phyloP scores from a whole-genome alignment of 2,113 vertebrate species.

The Odocoileus virginianus region DNA sequence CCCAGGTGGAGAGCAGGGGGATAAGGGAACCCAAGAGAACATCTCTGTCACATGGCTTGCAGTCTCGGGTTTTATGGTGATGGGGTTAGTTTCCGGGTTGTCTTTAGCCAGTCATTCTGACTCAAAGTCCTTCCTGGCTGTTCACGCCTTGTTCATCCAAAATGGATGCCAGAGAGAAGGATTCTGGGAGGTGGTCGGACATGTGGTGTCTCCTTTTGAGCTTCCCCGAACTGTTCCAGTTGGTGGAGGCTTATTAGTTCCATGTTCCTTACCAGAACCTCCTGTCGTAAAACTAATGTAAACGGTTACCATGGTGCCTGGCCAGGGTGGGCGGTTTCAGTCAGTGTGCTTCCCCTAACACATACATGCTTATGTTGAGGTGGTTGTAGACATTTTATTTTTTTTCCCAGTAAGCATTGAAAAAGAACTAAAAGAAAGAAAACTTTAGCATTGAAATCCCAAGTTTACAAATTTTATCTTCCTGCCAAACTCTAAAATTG shows the following conservation, averaged over 20 bases:
- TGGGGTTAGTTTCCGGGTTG: not conserved
- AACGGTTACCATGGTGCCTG: not conserved
- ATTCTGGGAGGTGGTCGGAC: not conserved
- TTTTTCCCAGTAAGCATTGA: not conserved
- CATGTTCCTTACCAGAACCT: not conserved
- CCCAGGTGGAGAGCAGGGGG: not conserved
- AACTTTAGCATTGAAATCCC: not conserved
- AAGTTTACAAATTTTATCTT: not conserved
- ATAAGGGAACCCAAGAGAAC: not conserved
- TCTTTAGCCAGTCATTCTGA: not conserved
- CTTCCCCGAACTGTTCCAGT: not conserved
- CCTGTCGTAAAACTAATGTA: not conserved
- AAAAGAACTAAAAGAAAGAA: not conserved
- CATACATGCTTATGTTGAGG: not conserved
- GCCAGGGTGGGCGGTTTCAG: not conserved
- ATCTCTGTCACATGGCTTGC: not conserved
- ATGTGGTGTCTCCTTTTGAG: not conserved
- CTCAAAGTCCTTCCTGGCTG: not conserved
- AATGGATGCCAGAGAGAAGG: not conserved
- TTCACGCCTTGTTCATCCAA: not conserved
- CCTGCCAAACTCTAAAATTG: not conserved
- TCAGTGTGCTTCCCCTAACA: not conserved
- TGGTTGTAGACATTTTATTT: not conserved
- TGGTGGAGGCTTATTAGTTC: not conserved
- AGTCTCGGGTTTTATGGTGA: not conserved